Evolutionary conservation across 2,797 vertebrate genomes (phyloP).

Genomic region (Neosilurus hyrtlii): DNA sequence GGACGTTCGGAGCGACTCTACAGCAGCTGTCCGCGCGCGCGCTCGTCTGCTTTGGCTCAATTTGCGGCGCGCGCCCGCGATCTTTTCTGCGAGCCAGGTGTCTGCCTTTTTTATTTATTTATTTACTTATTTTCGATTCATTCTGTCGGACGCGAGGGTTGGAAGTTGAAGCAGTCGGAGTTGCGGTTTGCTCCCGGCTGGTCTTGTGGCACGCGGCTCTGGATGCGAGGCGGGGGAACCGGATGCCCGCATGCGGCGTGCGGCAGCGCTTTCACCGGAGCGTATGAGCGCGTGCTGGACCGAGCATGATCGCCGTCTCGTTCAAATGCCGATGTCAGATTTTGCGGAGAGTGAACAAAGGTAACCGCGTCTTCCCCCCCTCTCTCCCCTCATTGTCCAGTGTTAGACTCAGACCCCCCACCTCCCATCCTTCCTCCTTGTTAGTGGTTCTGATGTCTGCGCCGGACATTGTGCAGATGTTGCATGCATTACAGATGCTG

Average conservation of each 20-base stretch:
- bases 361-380: constrained; percentile 67
- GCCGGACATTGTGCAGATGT: constrained; percentile 12
- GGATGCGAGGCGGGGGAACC: constrained; percentile 71
- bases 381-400: background rate
- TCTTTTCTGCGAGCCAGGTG: background rate
- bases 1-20: constrained; percentile 21
- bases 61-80: background rate
- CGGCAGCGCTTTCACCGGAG: constrained; percentile 67
- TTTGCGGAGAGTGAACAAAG: constrained; percentile 94
- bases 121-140: background rate
- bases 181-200: constrained; percentile 44
- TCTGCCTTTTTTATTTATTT: background rate
- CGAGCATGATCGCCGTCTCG: constrained; percentile 97
- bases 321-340: constrained; percentile 99
- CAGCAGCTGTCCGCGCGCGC: constrained; percentile 5
- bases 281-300: constrained; percentile 64
- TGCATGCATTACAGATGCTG: background rate
- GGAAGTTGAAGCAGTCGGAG: constrained; percentile 20
- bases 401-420: background rate
- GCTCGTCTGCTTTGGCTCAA: background rate
- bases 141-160: background rate
- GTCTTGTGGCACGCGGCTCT: constrained; percentile 76
- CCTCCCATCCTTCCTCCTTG: background rate
- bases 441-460: background rate
- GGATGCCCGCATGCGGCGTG: constrained; percentile 69